A percentile compares a stretch with the other conserved stretches of the same genome.
These are phyloP conservation scores for Limonius californicus DNA, from an alignment of 1,140 invertebrate species.

Conservation along the genomic window DNA sequence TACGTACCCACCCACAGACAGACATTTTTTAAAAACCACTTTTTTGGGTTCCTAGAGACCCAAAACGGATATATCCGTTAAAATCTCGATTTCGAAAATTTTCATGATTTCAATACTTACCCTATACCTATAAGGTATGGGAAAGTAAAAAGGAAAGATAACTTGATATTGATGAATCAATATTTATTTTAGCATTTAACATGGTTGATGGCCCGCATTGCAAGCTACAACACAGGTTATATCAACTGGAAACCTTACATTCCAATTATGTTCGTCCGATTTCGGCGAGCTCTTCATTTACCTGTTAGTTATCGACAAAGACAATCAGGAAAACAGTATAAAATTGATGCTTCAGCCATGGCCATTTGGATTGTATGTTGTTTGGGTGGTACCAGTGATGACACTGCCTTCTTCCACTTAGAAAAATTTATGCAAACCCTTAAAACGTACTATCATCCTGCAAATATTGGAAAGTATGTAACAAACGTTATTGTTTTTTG, in stretches of 20 bases:
- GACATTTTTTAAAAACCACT: too few species aligned
- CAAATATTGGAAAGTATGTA: slow-evolving; percentile 64
- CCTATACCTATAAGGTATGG: too few species aligned
- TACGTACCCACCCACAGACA: too few species aligned
- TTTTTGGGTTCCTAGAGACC: too few species aligned
- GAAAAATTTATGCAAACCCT: slow-evolving; percentile 77
- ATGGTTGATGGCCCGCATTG: slow-evolving; percentile 67
- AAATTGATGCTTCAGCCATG: slow-evolving; percentile 57
- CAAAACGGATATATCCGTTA: too few species aligned
- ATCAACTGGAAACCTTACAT: slow-evolving; percentile 85
- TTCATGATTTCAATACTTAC: too few species aligned
- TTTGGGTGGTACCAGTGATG: slow-evolving; percentile 50
- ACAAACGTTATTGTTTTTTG: background rate
- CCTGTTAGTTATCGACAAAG: slow-evolving; percentile 71
- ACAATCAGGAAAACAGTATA: slow-evolving; percentile 43
- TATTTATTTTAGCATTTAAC: slow-evolving; percentile 60
- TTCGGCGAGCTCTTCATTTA: slow-evolving; percentile 72
- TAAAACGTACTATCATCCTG: slow-evolving; percentile 87
- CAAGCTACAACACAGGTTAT: slow-evolving; percentile 73
- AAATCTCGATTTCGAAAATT: too few species aligned
- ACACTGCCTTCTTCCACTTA: slow-evolving; percentile 66
- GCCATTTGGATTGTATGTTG: slow-evolving; percentile 69
- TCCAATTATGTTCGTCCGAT: slow-evolving; percentile 76
- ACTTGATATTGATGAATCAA: background rate
- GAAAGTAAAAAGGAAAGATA: too few species aligned